Percentiles rank a stretch among this genome's conserved stretches.
phyloP scores from a whole-genome alignment of 1,140 invertebrate genomes.

The Dinothrombium tinctorium region DNA sequence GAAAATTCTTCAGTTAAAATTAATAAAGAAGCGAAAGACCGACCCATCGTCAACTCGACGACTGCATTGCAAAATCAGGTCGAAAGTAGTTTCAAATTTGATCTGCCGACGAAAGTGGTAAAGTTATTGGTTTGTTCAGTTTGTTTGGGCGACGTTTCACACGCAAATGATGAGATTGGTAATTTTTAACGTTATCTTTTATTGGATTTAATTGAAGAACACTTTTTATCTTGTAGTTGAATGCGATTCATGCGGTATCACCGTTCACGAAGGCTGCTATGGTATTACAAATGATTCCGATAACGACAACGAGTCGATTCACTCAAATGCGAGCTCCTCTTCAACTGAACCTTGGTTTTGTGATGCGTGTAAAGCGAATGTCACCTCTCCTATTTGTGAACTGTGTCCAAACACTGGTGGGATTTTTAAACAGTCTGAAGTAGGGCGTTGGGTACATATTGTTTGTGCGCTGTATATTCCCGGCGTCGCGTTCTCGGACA shows the following conservation, averaged over 20 bases:
- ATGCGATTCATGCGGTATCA: constrained; percentile 82
- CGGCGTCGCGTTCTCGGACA: constrained; percentile 89
- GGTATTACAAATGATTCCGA: constrained; percentile 37
- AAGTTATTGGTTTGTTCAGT: constrained; percentile 59
- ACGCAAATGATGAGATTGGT: constrained; percentile 68
- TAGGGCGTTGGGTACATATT: constrained; percentile 85
- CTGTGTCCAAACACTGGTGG: constrained; percentile 38
- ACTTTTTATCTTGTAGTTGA: constrained; percentile 37
- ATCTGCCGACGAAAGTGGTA: constrained; percentile 16
- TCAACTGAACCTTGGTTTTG: constrained; percentile 96
- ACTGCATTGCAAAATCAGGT: not conserved
- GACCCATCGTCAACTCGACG: not conserved
- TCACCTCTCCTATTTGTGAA: constrained; percentile 43
- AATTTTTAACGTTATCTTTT: too few relatives aligned
- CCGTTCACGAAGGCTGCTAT: constrained; percentile 89
- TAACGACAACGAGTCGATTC: constrained; percentile 54
- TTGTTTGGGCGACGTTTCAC: constrained; percentile 56
- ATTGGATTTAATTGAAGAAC: too few relatives aligned
- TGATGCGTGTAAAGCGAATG: constrained; percentile 76
- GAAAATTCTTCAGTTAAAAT: constrained; percentile 1
- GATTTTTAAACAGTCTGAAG: constrained; percentile 87
- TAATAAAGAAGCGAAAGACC: constrained; percentile 5
- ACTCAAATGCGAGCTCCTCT: constrained; percentile 63
- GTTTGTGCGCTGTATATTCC: constrained; percentile 88
- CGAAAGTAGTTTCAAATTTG: constrained; percentile 1